These are phyloP conservation scores for Urechis unicinctus DNA, from an alignment of 2,888 invertebrate species.

Conservation along the genomic window DNA sequence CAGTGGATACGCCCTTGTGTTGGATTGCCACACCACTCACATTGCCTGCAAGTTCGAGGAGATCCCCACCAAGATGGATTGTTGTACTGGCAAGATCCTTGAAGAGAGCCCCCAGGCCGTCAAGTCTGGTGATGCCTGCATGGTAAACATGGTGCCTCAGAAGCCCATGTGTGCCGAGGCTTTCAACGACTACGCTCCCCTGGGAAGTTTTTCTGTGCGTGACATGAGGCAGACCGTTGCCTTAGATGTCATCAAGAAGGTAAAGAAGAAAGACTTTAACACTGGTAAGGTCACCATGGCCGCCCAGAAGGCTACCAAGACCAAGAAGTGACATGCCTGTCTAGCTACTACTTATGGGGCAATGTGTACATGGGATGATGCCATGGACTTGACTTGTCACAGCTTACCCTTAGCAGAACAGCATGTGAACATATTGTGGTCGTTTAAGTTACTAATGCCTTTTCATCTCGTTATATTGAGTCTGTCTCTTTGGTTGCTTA, in stretches of 20 bases:
- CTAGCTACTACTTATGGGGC: too few relatives aligned
- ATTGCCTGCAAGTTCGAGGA: slow-evolving; percentile 99
- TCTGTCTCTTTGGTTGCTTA: too few relatives aligned
- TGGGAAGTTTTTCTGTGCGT: slow-evolving; percentile 94
- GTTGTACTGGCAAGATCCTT: slow-evolving; percentile 79
- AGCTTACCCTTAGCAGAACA: too few relatives aligned
- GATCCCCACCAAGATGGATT: slow-evolving; percentile 96
- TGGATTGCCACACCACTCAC: slow-evolving; percentile 99
- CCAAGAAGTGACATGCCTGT: too few relatives aligned
- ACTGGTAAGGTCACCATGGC: slow-evolving; percentile 98
- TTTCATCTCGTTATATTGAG: too few relatives aligned
- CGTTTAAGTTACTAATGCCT: too few relatives aligned
- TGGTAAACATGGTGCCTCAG: slow-evolving; percentile 83
- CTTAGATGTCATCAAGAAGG: slow-evolving; percentile 79
- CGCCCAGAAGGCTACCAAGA: slow-evolving; percentile 81
- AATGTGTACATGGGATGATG: too few relatives aligned
- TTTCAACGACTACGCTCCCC: slow-evolving; percentile 94
- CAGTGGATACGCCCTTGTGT: slow-evolving; percentile 96
- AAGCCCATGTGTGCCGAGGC: slow-evolving; percentile 98
- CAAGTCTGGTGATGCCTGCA: slow-evolving; percentile 94
- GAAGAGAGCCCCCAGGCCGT: slow-evolving; percentile 75
- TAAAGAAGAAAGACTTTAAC: slow-evolving; percentile 77
- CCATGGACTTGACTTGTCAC: too few relatives aligned
- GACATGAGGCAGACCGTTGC: slow-evolving; percentile 99
- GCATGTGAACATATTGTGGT: too few relatives aligned